A percentile compares a stretch with the other conserved stretches of the same genome.
Conservation (phyloP, 2,113 vertebrate genomes). For the Scalopus aquaticus region DNA sequence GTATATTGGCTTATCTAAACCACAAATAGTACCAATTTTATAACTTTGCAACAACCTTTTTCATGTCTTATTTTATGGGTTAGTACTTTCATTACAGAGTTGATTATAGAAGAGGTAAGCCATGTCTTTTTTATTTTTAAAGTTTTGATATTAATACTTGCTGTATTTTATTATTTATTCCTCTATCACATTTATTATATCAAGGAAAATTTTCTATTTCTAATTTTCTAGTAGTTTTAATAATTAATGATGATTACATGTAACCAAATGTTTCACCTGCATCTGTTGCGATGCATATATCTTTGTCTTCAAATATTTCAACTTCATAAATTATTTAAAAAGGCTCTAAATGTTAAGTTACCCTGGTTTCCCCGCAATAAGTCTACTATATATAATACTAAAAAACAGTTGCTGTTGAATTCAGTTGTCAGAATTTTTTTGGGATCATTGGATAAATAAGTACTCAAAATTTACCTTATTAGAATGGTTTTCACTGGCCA, state of each 20-base stretch:
- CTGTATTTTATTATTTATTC: not conserved
- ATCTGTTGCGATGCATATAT: not conserved
- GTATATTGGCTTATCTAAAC: not conserved
- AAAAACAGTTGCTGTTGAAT: not conserved
- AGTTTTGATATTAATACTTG: not conserved
- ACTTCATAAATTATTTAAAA: not conserved
- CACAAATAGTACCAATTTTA: not conserved
- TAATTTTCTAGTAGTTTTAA: not conserved
- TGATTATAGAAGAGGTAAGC: not conserved
- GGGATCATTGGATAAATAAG: not conserved
- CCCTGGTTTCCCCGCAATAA: not conserved
- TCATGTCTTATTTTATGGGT: not conserved
- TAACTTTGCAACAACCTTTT: not conserved
- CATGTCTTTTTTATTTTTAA: not conserved
- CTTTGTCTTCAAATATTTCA: not conserved
- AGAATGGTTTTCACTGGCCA: not conserved
- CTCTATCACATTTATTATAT: not conserved
- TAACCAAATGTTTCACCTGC: not conserved
- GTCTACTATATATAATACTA: not conserved
- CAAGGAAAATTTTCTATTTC: slow-evolving; percentile 9
- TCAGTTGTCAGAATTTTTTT: not conserved
- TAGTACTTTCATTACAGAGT: not conserved
- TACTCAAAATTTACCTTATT: not conserved
- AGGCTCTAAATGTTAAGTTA: not conserved
- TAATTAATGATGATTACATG: not conserved